phyloP scores from a whole-genome alignment of 2,113 vertebrate species.

The Leptodactylus fuscus region DNA sequence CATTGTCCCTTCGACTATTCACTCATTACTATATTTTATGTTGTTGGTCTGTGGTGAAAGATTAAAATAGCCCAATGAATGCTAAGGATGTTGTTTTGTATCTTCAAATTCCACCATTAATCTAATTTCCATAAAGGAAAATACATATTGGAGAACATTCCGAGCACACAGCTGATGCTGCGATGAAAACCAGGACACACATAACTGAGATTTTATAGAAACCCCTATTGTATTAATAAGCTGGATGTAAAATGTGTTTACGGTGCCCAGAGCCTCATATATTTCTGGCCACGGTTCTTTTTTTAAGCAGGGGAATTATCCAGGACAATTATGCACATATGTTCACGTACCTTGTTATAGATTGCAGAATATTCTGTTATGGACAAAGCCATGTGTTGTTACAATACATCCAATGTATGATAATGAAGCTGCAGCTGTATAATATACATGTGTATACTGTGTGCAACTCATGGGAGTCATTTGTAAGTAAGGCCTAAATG shows the following conservation, averaged over 20 bases:
- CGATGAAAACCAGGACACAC: not conserved
- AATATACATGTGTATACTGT: not conserved
- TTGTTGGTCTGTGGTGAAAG: no score
- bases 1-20: no score
- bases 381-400: no score
- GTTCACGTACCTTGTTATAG: not conserved
- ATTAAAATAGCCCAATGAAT: no score
- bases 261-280: slow-evolving; percentile 9
- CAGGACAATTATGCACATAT: slow-evolving; percentile 8
- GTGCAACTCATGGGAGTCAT: no score
- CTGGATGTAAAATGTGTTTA: slow-evolving; percentile 4
- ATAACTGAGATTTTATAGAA: slow-evolving; percentile 33
- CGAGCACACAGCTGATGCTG: not conserved
- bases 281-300: not conserved
- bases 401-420: not conserved
- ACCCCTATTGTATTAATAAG: slow-evolving; percentile 14
- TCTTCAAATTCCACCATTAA: no score
- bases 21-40: no score
- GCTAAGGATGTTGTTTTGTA: no score
- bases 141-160: not conserved
- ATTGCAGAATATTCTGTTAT: slow-evolving; percentile 9
- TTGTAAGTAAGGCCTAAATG: not conserved
- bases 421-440: not conserved
- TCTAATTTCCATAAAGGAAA: no score
- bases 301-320: not conserved